These are phyloP conservation scores for Agelaius tricolor DNA, from an alignment of 2,113 vertebrate species.

Conservation along the genomic window DNA sequence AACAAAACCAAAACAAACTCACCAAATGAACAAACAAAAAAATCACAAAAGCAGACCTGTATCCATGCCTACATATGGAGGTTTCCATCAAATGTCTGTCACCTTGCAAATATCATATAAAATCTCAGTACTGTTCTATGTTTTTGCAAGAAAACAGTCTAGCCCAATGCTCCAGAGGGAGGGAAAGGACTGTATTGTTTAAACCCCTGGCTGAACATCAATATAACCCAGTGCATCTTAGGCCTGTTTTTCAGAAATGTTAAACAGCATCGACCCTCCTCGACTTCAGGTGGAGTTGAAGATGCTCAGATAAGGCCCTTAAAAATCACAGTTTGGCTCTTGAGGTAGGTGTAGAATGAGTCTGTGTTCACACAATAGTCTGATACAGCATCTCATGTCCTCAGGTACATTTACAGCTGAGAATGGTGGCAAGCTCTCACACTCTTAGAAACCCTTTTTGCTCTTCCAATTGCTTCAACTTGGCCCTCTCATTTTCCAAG, in stretches of 20 bases:
- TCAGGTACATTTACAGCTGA: background rate
- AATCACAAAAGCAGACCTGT: background rate
- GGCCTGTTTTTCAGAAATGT: background rate
- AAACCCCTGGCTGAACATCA: background rate
- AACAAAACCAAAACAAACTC: background rate
- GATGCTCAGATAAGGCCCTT: background rate
- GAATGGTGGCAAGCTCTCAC: background rate
- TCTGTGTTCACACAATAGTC: background rate
- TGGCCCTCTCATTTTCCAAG: background rate
- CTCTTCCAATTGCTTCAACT: background rate
- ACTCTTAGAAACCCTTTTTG: background rate
- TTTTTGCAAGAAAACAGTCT: background rate
- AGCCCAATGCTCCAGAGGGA: background rate
- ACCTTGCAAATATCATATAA: background rate
- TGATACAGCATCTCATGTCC: background rate
- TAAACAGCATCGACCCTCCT: background rate
- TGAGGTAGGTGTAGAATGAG: background rate
- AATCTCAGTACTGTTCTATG: background rate
- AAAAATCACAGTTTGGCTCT: background rate
- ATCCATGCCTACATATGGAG: background rate
- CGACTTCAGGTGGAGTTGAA: background rate
- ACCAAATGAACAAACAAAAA: background rate
- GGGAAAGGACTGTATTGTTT: background rate
- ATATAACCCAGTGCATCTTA: background rate
- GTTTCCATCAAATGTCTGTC: background rate